Evolutionary conservation across 2,113 vertebrate species (phyloP).

Genomic region (Chrysemys picta): DNA sequence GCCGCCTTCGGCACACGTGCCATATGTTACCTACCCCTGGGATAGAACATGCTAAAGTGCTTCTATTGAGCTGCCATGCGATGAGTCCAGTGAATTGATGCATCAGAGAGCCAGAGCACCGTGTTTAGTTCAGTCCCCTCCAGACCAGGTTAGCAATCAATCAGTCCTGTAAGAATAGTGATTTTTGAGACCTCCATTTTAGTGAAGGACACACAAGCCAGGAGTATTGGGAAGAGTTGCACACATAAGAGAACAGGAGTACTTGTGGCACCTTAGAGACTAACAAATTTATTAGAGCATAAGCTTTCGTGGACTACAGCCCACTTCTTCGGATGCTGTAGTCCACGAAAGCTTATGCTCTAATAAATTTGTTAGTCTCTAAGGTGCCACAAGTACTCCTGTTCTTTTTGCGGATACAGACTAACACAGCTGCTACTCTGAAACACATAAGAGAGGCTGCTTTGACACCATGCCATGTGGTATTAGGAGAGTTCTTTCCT

Average conservation of each 20-base stretch:
- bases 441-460: constrained; percentile 1
- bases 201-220: not conserved
- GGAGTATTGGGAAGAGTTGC: constrained; percentile 11
- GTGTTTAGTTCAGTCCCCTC: not conserved
- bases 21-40: not conserved
- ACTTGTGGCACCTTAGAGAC: too few species aligned
- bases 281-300: too few species aligned
- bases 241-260: not conserved
- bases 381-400: too few species aligned
- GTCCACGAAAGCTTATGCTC: too few species aligned
- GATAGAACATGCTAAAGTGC: not conserved
- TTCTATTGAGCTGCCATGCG: not conserved
- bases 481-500: constrained; percentile 21
- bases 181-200: not conserved
- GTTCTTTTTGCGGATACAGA: too few species aligned
- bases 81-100: not conserved
- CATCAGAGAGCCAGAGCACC: not conserved
- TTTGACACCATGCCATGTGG: constrained; percentile 5
- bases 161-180: not conserved
- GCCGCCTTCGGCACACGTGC: too few species aligned
- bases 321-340: too few species aligned
- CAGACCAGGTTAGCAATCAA: not conserved
- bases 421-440: too few species aligned
- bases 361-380: too few species aligned
- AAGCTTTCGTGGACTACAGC: too few species aligned